phyloP scores from a whole-genome alignment of 2,888 invertebrate genomes.

The Julus scandinavius region DNA sequence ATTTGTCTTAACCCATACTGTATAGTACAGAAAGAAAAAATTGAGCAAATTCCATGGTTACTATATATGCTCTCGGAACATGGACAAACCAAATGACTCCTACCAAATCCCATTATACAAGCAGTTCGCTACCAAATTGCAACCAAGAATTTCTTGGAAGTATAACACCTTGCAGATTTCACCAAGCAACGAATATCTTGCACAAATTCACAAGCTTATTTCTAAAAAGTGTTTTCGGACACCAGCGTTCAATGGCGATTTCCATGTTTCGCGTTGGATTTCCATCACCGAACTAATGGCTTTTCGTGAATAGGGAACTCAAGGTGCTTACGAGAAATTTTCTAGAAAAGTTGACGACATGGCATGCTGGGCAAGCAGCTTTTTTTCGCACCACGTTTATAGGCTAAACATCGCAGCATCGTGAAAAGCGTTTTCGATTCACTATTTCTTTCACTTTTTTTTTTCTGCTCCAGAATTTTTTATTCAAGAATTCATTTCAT shows the following conservation, averaged over 20 bases:
- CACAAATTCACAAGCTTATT: too few relatives aligned
- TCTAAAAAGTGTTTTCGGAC: neutral
- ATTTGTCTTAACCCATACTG: too few relatives aligned
- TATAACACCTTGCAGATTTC: too few relatives aligned
- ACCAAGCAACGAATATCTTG: too few relatives aligned
- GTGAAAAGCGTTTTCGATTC: conserved; percentile 47
- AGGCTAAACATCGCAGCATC: neutral
- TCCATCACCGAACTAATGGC: conserved; percentile 2
- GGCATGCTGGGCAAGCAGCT: neutral
- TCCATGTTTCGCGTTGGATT: neutral
- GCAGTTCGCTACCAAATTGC: too few relatives aligned
- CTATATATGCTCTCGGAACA: too few relatives aligned
- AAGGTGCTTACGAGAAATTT: conserved; percentile 17
- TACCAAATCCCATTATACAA: too few relatives aligned
- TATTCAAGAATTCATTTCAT: conserved; percentile 48
- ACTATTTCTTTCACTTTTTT: conserved; percentile 1
- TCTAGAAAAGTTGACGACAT: conserved; percentile 20
- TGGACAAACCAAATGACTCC: too few relatives aligned
- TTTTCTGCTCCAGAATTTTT: neutral
- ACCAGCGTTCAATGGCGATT: neutral
- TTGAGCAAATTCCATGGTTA: too few relatives aligned
- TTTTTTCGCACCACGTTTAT: neutral
- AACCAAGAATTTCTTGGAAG: too few relatives aligned
- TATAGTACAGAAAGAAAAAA: too few relatives aligned
- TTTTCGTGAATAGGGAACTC: neutral